These are phyloP conservation scores for Brachynemurus nebulosus DNA, from an alignment of 2,888 invertebrate genomes.

Conservation along the genomic window DNA sequence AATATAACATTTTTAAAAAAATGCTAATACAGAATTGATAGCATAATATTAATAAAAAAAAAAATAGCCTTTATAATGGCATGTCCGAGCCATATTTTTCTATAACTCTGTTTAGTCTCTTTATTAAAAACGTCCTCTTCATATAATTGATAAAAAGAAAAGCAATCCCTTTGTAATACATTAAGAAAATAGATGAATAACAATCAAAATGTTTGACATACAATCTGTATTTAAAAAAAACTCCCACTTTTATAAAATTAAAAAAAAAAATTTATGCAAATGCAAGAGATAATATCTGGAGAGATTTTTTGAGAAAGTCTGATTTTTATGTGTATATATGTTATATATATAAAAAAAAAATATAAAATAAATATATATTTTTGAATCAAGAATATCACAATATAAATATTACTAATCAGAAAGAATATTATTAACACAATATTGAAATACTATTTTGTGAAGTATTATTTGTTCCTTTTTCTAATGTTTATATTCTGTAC, in stretches of 20 bases:
- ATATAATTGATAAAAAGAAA: not conserved
- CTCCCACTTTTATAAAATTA: no score
- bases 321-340: not conserved
- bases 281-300: slow-evolving; percentile 2
- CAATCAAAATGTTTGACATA: no score
- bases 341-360: not conserved
- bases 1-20: no score
- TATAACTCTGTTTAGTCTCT: not conserved
- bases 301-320: slow-evolving; percentile 2
- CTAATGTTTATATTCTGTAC: no score
- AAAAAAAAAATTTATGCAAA: not conserved
- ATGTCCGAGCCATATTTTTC: slow-evolving; percentile 1
- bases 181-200: not conserved
- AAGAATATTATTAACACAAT: no score
- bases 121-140: not conserved
- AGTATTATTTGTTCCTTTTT: no score
- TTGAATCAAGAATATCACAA: not conserved
- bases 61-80: not conserved
- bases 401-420: no score
- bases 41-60: not conserved
- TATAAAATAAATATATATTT: not conserved
- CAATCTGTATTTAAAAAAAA: no score
- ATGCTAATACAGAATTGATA: no score
- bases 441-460: not conserved
- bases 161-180: not conserved